A percentile compares a stretch with the other conserved stretches of the same genome.
These are phyloP conservation scores for Zaprionus inermis DNA, from an alignment of 1,140 invertebrate species.

Conservation along the genomic window DNA sequence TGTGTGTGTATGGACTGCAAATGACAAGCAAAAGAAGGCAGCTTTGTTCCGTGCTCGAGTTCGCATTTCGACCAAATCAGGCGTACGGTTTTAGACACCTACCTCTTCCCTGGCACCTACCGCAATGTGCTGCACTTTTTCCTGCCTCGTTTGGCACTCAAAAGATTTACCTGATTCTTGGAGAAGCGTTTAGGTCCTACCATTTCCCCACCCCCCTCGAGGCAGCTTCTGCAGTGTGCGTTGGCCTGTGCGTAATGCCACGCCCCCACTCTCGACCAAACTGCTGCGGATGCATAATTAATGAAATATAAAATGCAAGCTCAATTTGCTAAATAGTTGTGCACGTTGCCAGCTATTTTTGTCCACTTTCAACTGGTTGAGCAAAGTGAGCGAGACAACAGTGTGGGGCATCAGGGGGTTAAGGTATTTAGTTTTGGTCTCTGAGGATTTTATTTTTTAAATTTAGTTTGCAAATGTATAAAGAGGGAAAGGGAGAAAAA, in stretches of 20 bases:
- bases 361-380: conserved; percentile 16
- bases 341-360: conserved; percentile 56
- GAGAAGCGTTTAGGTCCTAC: conserved; percentile 18
- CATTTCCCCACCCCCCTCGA: too few species aligned
- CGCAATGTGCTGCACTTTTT: conserved; percentile 40
- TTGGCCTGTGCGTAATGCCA: conserved; percentile 75
- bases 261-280: conserved; percentile 1
- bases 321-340: conserved; percentile 64
- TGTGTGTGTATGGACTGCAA: conserved; percentile 36
- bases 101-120: too few species aligned
- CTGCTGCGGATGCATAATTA: conserved; percentile 74
- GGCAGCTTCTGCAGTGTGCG: conserved; percentile 45
- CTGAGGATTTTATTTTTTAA: background rate
- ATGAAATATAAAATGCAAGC: conserved; percentile 79
- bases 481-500: background rate
- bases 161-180: conserved; percentile 53
- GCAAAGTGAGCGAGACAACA: background rate
- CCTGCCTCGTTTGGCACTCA: conserved; percentile 20
- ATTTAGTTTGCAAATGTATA: background rate
- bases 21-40: conserved; percentile 54
- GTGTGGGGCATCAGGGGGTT: background rate
- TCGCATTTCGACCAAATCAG: conserved; percentile 62
- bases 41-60: conserved; percentile 36
- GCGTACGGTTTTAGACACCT: conserved; percentile 60
- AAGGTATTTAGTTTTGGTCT: background rate